Base-by-base conservation (phyloP, 2,113 vertebrate genomes). In the western clawed frog (Xenopus tropicalis) region DNA sequence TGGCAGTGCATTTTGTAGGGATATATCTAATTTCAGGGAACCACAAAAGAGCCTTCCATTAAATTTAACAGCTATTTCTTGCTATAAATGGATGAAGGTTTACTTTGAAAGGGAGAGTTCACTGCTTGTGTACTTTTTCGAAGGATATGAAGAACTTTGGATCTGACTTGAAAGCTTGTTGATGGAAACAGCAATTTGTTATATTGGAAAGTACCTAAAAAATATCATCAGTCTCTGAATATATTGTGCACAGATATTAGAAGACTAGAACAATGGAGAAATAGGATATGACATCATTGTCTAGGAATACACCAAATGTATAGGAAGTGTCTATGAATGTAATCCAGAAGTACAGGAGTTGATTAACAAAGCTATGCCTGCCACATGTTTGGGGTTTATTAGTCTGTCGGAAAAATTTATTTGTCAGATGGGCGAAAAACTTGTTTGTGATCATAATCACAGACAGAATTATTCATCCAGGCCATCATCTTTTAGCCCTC, bases 191-290 rank as follows among this genome's bases (percentile, higher is more conserved):
- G 16, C 63, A 64, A 12, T 65, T 23, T 0, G 0, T 3, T 52
- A 43, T 71, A 62, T n/a, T 58, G 1, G 16, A 58, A 80, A 72
- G n/a, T 66, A 29, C 23, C 0, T 23, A 52, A 61, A 23, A 67
- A 19, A 71, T 70, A 72, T 70, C 11, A 74, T 64, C 19, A 70
- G 48, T 74, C 61, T 76, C 29, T 66, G 66, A 79, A 20, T 48
- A 58, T 61, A 70, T 61, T 72, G 9, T 61, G n/a, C 42, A 9
- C 4, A 25, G 66, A 23, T 69, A 72, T 58, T 24, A 14, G 2
- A 51, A 24, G 24, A 76, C 71, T 44, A 46, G 25, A 70, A 64
- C 11, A 70, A 0, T 19, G 21, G 59, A 14, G 16, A 76, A 67
- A 1, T 48, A 14, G 44, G n/a, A 2, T 76, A 13, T 64, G 42